phyloP scores from a whole-genome alignment of 2,113 vertebrate genomes.

The Origma solitaria region DNA sequence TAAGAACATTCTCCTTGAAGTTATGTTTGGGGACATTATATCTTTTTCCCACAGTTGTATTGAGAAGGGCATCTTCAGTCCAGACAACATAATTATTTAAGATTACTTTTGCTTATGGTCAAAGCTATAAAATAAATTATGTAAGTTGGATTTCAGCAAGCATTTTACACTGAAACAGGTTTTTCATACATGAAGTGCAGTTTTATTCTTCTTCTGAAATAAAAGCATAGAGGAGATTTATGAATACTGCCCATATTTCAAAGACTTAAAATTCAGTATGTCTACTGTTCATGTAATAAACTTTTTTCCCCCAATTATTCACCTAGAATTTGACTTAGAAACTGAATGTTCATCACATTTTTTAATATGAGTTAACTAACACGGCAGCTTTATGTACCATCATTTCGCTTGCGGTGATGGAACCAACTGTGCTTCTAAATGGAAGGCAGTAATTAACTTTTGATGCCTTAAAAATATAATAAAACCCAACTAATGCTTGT shows the following conservation, averaged over 20 bases:
- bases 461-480: not conserved
- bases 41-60: not conserved
- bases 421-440: not conserved
- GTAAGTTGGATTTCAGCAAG: not conserved
- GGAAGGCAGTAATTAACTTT: not conserved
- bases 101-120: not conserved
- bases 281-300: not conserved
- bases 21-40: not conserved
- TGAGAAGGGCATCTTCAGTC: not conserved
- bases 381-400: not conserved
- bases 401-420: not conserved
- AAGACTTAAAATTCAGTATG: not conserved
- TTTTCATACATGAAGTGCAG: not conserved
- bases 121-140: not conserved
- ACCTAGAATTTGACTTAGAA: not conserved
- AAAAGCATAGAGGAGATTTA: not conserved
- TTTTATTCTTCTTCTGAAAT: not conserved
- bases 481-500: not conserved
- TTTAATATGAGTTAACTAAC: not conserved
- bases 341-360: not conserved
- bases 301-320: not conserved
- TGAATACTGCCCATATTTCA: not conserved
- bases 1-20: not conserved
- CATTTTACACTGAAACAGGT: not conserved
- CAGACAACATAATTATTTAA: not conserved